Percentiles rank a stretch among this genome's conserved stretches.
These are phyloP conservation scores for Sitta carolinensis DNA, from an alignment of 2,797 vertebrate species.

Conservation along the genomic window DNA sequence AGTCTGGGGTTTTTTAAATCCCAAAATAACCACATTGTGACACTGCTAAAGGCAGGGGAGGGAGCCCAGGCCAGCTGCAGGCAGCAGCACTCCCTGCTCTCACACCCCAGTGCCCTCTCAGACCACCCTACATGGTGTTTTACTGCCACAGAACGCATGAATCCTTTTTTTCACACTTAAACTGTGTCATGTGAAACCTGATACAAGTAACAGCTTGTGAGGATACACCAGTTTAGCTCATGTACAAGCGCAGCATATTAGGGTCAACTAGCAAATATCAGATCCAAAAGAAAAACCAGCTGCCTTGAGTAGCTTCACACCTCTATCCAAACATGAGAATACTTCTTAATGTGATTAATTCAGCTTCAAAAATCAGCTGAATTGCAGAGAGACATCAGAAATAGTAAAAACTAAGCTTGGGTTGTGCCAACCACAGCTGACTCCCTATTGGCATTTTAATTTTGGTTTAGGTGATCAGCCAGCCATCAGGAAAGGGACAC, in stretches of 20 bases:
- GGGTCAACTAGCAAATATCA: neutral
- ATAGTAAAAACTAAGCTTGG: neutral
- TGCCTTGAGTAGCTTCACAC: neutral
- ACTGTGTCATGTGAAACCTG: rapidly evolving
- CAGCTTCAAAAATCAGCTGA: neutral
- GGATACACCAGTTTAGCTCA: neutral
- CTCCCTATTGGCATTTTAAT: neutral
- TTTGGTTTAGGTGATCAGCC: neutral
- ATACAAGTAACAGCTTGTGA: neutral
- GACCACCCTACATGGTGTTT: neutral
- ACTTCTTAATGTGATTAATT: neutral
- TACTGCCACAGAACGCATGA: rapidly evolving
- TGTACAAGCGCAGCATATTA: neutral
- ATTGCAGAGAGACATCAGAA: neutral
- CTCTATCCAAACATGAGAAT: neutral
- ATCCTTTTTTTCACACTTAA: neutral
- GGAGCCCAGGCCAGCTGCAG: neutral
- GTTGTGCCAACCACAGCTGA: neutral
- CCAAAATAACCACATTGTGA: neutral
- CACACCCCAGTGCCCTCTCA: neutral
- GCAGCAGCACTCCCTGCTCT: neutral
- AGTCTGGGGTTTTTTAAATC: neutral
- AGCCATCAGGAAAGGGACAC: neutral
- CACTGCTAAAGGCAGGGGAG: neutral
- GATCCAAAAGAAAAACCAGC: neutral